These are phyloP conservation scores for Leucophenga montana DNA, from an alignment of 2,888 invertebrate species.

Conservation along the genomic window DNA sequence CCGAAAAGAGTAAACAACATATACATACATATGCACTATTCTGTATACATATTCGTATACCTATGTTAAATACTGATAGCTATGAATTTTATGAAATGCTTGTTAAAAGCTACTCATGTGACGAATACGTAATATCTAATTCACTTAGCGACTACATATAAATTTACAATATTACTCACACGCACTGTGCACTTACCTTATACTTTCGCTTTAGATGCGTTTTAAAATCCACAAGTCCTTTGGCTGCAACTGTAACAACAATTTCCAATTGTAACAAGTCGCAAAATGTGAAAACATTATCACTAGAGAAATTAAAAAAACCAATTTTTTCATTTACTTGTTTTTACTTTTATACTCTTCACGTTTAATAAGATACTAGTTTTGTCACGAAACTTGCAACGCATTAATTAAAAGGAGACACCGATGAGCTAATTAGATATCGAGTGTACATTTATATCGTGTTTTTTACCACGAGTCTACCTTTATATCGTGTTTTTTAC, in stretches of 20 bases:
- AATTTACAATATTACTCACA: no score
- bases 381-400: neutral
- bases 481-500: no score
- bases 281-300: constrained; percentile 61
- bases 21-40: no score
- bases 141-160: neutral
- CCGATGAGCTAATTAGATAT: no score
- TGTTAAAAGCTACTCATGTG: neutral
- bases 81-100: no score
- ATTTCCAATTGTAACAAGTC: constrained; percentile 62
- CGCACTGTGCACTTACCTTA: constrained; percentile 41
- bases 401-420: no score
- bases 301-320: neutral
- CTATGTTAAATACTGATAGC: no score
- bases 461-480: no score
- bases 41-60: no score
- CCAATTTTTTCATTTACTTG: neutral
- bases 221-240: constrained; percentile 69
- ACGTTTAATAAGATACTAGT: neutral
- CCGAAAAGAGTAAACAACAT: no score
- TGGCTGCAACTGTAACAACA: constrained; percentile 68
- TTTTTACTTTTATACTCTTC: neutral
- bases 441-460: no score
- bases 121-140: neutral
- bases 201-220: constrained; percentile 49